Percentiles rank a stretch among this genome's conserved stretches.
Evolutionary conservation across 2,888 invertebrate species (phyloP).

Genomic region (Pimpla rufipes): DNA sequence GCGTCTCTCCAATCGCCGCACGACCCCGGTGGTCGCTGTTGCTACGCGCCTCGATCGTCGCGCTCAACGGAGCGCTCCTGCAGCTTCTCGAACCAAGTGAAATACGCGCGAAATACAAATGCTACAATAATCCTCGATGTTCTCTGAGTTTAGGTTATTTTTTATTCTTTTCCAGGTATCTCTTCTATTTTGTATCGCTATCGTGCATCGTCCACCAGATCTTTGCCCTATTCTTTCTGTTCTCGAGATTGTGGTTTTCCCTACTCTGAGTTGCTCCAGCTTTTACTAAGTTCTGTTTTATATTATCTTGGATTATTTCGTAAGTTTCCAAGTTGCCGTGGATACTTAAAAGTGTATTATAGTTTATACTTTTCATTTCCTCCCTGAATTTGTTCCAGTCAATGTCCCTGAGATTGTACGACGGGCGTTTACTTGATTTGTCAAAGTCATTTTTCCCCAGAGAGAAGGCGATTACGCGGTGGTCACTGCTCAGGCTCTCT

Average conservation of each 20-base stretch:
- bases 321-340: constrained; percentile 1
- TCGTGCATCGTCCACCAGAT: constrained; percentile 39
- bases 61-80: no score
- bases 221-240: constrained; percentile 21
- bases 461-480: constrained; percentile 30
- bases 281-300: constrained; percentile 22
- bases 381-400: constrained; percentile 41
- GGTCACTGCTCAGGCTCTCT: constrained; percentile 42
- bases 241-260: constrained; percentile 21
- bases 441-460: constrained; percentile 1
- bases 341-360: background rate
- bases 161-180: constrained; percentile 19
- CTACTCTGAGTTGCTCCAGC: constrained; percentile 20
- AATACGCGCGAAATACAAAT: no score
- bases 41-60: no score
- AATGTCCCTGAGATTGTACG: constrained; percentile 13
- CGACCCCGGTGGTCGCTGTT: no score
- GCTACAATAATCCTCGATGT: no score
- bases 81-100: no score
- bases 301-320: background rate
- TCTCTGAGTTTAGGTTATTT: background rate
- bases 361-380: background rate
- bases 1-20: no score
- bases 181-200: constrained; percentile 32
- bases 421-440: constrained; percentile 9